A percentile compares a stretch with the other conserved stretches of the same genome.
Conservation (phyloP, 1,140 invertebrate genomes). For the Panagrolaimus sp. region DNA sequence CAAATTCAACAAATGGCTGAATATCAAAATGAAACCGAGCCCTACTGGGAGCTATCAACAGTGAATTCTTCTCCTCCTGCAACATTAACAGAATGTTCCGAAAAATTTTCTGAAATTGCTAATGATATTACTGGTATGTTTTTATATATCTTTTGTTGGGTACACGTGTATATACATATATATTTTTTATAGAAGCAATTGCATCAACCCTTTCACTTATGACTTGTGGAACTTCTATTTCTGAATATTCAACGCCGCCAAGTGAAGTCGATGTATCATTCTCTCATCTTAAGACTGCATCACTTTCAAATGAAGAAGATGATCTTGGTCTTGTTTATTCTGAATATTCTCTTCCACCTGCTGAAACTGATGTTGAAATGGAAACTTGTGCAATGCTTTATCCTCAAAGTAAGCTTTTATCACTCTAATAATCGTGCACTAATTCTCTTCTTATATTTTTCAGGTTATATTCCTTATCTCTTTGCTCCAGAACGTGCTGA, state of each 20-base stretch:
- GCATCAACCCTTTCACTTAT: background rate
- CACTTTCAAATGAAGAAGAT: background rate
- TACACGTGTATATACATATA: no score
- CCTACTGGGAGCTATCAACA: no score
- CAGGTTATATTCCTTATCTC: no score
- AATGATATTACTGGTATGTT: background rate
- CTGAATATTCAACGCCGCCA: conserved; percentile 1
- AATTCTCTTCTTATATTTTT: no score
- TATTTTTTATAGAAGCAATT: no score
- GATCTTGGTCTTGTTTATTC: background rate
- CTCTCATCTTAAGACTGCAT: background rate
- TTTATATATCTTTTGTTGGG: no score
- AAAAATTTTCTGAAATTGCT: background rate
- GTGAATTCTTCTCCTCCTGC: background rate
- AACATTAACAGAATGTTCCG: background rate
- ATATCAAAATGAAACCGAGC: no score
- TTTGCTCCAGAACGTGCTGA: no score
- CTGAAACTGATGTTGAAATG: background rate
- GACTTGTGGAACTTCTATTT: background rate
- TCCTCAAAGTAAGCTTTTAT: background rate
- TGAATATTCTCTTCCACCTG: background rate
- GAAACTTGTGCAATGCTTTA: background rate
- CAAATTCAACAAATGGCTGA: no score
- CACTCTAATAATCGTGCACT: background rate
- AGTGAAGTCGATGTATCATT: background rate